Evolutionary conservation across 2,797 vertebrate species (phyloP), one percentile per base, ranked within the genome.

Genomic region (Phoxinus dragarum): DNA sequence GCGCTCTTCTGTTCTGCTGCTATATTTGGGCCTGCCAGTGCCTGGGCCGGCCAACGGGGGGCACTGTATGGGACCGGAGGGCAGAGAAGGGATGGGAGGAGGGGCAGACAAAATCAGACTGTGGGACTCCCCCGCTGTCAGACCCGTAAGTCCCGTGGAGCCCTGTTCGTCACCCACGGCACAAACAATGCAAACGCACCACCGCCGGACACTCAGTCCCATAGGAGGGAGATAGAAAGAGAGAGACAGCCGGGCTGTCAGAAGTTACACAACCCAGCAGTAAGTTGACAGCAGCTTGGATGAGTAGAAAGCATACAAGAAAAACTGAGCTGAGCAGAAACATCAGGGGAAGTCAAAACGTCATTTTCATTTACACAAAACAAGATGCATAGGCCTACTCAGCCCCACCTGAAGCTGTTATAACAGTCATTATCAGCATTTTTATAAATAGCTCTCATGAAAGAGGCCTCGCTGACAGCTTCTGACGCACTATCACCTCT

Each of bases 1-100:
- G 90, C 68, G 93, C 91, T 91, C 87, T 86, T 89, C 91, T 4
- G 92, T 85, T 88, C 86, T 89, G 86, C 86, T 92, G 93, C 91
- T 92, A 85, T 88, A 93, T 91, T 86, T 91, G 88, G 88, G 80
- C 11, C 31, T 76, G 59, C 16, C n/a, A 66, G 16, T 80, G 6
- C 77, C 69, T 31, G 10, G 31, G 76, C 21, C 31, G n/a, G 61
- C 79, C 84, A 88, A 77, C 34, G 34, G 49, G 49, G 86, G 84
- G 82, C 67, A 38, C 85, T 87, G 82, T 87, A 84, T 88, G 88
- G 71, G 80, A 59, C 84, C 44, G 34, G 66, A 52, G 69, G 80
- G 67, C 17, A 82, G 6, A n/a, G 31, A 54, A 47, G 52, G 44
- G 66, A 71, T 1, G 44, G 56, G 44, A 31, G 56, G 59, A 68